These are phyloP conservation scores for Labeo rohita DNA, from an alignment of 2,113 vertebrate species.

Conservation along the genomic window DNA sequence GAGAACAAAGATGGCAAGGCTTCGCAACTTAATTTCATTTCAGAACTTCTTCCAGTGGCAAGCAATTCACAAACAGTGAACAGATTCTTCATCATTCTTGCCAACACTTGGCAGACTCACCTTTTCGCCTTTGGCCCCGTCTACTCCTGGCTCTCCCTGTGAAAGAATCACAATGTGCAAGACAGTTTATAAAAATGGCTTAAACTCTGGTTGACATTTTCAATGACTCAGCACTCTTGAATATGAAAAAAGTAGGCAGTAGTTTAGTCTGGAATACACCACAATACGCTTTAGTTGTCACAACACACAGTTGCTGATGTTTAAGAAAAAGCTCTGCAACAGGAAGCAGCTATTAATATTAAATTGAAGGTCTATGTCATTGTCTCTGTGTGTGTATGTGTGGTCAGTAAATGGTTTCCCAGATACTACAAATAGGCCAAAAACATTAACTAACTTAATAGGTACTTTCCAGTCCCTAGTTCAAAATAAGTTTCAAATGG, in stretches of 20 bases:
- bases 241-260: slow-evolving; percentile 16
- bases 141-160: slow-evolving; percentile 74
- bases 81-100: slow-evolving; percentile 34
- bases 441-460: neutral
- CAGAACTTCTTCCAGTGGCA: neutral
- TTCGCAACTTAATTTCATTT: neutral
- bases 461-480: neutral
- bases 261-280: slow-evolving; percentile 29
- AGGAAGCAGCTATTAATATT: neutral
- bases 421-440: neutral
- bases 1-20: neutral
- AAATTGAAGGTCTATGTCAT: neutral
- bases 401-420: neutral
- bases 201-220: slow-evolving; percentile 31
- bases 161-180: slow-evolving; percentile 54
- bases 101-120: slow-evolving; percentile 59
- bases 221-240: neutral
- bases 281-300: slow-evolving; percentile 32
- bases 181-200: neutral
- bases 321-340: neutral
- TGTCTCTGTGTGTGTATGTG: slow-evolving; percentile 8
- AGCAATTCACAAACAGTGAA: neutral
- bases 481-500: neutral
- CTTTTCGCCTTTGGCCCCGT: slow-evolving; percentile 77
- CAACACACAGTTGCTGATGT: neutral